A percentile compares a stretch with the other conserved stretches of the same genome.
Conservation (phyloP, 2,888 invertebrate species). For the Nemoura dubitans region DNA sequence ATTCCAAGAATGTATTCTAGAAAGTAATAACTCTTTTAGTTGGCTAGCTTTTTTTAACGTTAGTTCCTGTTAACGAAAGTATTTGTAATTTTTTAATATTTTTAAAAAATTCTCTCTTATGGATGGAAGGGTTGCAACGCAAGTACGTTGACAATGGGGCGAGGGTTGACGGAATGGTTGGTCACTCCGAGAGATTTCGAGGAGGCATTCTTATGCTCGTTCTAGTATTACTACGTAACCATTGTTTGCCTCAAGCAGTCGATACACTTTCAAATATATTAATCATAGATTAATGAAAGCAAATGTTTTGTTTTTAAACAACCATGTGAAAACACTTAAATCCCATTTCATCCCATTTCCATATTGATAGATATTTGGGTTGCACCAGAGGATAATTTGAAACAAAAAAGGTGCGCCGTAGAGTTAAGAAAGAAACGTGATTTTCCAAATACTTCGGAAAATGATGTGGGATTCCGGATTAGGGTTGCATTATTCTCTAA, state of each 20-base stretch:
- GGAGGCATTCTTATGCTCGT: background rate
- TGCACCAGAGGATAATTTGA: too few relatives aligned
- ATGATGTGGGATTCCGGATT: too few relatives aligned
- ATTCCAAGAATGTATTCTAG: constrained; percentile 32
- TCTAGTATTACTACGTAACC: background rate
- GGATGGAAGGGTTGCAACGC: background rate
- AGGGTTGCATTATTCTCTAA: too few relatives aligned
- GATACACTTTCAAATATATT: constrained; percentile 5
- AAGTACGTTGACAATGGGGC: background rate
- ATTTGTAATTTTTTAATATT: constrained; percentile 12
- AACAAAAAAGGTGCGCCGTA: too few relatives aligned
- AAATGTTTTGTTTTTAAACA: background rate
- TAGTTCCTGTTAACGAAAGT: background rate
- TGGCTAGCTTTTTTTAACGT: constrained; percentile 7
- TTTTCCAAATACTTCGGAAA: too few relatives aligned
- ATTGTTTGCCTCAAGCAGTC: background rate
- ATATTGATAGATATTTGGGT: too few relatives aligned
- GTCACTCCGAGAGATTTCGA: background rate
- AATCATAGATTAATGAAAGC: background rate
- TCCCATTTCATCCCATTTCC: background rate
- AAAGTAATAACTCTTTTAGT: background rate
- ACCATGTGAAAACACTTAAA: too few relatives aligned
- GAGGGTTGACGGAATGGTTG: background rate
- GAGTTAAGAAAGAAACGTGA: too few relatives aligned
- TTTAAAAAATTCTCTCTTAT: background rate